A percentile compares a stretch with the other conserved stretches of the same genome.
Conservation (phyloP, 2,797 vertebrate genomes). For the Tachyglossus aculeatus region DNA sequence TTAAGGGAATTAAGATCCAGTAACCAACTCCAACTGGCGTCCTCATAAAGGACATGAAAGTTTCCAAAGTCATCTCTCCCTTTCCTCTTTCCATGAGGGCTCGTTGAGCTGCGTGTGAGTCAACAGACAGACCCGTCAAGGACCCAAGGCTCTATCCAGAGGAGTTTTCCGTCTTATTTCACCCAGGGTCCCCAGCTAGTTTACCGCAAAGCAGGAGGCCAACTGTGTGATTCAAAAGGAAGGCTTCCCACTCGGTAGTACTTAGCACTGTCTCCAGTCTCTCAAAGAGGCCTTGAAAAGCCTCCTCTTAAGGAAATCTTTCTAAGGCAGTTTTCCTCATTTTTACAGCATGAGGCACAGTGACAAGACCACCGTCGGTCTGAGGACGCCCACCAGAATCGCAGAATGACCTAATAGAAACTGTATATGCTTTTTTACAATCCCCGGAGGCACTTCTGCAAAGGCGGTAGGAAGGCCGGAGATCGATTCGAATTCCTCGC, state of each 20-base stretch:
- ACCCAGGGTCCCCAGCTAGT: too few species aligned
- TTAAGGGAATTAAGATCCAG: background rate
- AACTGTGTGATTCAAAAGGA: too few species aligned
- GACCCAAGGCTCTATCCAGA: too few species aligned
- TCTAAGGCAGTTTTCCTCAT: background rate
- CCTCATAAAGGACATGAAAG: background rate
- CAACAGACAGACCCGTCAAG: too few species aligned
- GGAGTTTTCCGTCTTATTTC: background rate
- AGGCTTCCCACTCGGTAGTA: background rate
- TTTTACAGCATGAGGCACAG: background rate
- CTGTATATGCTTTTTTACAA: background rate
- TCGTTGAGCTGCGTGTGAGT: too few species aligned
- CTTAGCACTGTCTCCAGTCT: background rate
- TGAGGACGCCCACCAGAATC: background rate
- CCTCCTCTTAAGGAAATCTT: background rate
- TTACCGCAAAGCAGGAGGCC: too few species aligned
- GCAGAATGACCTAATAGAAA: background rate
- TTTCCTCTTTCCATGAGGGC: background rate
- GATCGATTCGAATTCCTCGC: background rate
- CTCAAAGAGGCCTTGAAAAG: background rate
- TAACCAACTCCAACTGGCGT: background rate
- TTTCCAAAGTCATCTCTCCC: background rate
- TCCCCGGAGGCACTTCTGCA: background rate
- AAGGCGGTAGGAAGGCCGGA: background rate
- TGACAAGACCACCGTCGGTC: background rate